phyloP scores from a whole-genome alignment of 53 echinoderm and acorn worm species.

The Patiria pectinifera region DNA sequence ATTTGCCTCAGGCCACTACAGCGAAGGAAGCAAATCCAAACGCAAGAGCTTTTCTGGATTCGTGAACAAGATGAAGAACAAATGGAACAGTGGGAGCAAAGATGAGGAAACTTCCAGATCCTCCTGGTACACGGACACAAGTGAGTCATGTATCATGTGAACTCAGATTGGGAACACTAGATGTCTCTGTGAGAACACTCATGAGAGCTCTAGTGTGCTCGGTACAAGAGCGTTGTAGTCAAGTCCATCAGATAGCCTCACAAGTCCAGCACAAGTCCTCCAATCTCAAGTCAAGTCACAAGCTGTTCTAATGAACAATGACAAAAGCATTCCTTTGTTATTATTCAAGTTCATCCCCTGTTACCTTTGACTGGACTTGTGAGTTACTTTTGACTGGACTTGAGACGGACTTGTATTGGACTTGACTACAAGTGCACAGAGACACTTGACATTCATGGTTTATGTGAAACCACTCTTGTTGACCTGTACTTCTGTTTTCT shows the following conservation, averaged over 20 bases:
- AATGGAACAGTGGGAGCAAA: not conserved
- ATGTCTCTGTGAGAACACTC: no score
- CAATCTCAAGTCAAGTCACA: not conserved
- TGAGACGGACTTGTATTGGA: no score
- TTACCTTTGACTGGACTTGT: not conserved
- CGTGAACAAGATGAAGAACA: constrained; percentile 20
- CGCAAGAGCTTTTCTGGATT: not conserved
- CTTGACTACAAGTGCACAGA: no score
- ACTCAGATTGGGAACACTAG: not conserved
- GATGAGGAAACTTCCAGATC: not conserved
- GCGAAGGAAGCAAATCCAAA: constrained; percentile 35
- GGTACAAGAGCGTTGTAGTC: no score
- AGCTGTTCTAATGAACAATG: not conserved
- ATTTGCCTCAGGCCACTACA: not conserved
- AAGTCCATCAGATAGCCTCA: no score
- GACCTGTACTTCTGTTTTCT: no score
- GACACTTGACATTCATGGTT: no score
- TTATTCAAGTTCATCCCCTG: not conserved
- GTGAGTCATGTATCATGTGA: not conserved
- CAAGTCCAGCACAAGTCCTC: not conserved
- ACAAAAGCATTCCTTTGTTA: not conserved
- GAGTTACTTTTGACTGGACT: not conserved
- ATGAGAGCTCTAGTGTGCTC: no score
- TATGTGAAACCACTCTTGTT: no score
- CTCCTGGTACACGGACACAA: constrained; percentile 2